Evolutionary conservation across 2,888 invertebrate genomes (phyloP).

Genomic region (Rhabditoides inermis): DNA sequence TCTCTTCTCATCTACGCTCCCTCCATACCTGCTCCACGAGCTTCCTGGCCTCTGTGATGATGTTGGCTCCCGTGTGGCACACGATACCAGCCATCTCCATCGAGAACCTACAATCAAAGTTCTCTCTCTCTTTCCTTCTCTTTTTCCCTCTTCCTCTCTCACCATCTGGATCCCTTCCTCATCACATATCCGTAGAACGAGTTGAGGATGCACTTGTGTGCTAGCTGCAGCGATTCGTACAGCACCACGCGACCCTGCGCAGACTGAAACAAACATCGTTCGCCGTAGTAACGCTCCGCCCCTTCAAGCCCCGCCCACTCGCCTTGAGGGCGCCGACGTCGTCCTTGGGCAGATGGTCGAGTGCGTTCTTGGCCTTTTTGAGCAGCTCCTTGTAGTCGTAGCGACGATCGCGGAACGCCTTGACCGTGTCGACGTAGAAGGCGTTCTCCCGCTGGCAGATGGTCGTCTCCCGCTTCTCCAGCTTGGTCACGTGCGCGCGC

Average conservation of each 20-base stretch:
- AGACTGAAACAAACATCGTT: no score
- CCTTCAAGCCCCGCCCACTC: no score
- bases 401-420: slow-evolving; percentile 83
- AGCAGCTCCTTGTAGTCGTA: slow-evolving; percentile 91
- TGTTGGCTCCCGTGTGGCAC: slow-evolving; percentile 90
- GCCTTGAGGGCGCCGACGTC: slow-evolving; percentile 87
- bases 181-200: slow-evolving; percentile 98
- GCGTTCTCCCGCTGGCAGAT: slow-evolving; percentile 96
- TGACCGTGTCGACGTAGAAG: slow-evolving; percentile 95
- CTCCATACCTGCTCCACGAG: slow-evolving; percentile 95
- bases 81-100: slow-evolving; percentile 99
- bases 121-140: neutral
- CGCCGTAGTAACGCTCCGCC: no score
- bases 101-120: slow-evolving; percentile 68
- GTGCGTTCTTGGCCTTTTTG: slow-evolving; percentile 58
- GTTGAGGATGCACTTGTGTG: slow-evolving; percentile 97
- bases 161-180: slow-evolving; percentile 61
- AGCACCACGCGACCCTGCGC: slow-evolving; percentile 77
- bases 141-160: neutral
- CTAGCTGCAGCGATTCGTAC: slow-evolving; percentile 91
- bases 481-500: slow-evolving; percentile 77
- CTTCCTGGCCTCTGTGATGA: slow-evolving; percentile 87
- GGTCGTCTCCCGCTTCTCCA: slow-evolving; percentile 78
- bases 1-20: no score
- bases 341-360: slow-evolving; percentile 21